Conservation (phyloP, 2,888 invertebrate species). For the Drosophila atripex region DNA sequence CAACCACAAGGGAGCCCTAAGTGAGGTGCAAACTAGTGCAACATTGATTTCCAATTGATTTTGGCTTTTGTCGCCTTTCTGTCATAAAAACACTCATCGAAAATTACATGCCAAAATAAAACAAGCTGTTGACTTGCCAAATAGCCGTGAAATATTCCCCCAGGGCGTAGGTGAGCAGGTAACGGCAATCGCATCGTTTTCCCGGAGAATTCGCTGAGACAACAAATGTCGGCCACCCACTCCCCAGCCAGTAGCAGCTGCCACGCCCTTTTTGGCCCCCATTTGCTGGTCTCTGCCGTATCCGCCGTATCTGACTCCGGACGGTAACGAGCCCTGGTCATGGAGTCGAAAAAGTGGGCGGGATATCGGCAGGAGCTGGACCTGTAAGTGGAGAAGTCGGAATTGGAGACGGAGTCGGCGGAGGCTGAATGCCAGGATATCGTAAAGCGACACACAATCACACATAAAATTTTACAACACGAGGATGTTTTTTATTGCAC, state of each 20-base stretch:
- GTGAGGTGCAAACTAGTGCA: constrained; percentile 37
- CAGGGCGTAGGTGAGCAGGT: constrained; percentile 77
- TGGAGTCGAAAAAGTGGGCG: constrained; percentile 12
- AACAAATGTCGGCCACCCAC: constrained; percentile 58
- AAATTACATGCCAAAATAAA: constrained; percentile 72
- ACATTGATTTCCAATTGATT: constrained; percentile 78
- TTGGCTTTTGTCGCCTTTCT: constrained; percentile 56
- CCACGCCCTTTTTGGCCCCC: constrained; percentile 28
- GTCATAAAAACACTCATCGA: constrained; percentile 77
- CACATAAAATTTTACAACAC: constrained; percentile 79
- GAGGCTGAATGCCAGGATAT: constrained; percentile 63
- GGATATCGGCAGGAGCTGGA: constrained; percentile 15
- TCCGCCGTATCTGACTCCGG: constrained; percentile 52
- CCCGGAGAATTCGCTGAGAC: constrained; percentile 70
- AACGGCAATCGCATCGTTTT: constrained; percentile 75
- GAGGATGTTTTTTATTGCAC: constrained; percentile 78
- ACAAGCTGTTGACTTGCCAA: constrained; percentile 80
- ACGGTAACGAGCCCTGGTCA: constrained; percentile 68
- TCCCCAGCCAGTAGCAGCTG: constrained; percentile 7
- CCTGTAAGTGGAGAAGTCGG: constrained; percentile 7
- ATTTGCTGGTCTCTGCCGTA: constrained; percentile 18
- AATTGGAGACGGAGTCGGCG: background rate
- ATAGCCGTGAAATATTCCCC: constrained; percentile 80
- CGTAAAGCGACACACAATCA: constrained; percentile 79
- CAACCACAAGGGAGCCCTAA: background rate